phyloP scores from a whole-genome alignment of 2,888 invertebrate species.

The Thera britannica region DNA sequence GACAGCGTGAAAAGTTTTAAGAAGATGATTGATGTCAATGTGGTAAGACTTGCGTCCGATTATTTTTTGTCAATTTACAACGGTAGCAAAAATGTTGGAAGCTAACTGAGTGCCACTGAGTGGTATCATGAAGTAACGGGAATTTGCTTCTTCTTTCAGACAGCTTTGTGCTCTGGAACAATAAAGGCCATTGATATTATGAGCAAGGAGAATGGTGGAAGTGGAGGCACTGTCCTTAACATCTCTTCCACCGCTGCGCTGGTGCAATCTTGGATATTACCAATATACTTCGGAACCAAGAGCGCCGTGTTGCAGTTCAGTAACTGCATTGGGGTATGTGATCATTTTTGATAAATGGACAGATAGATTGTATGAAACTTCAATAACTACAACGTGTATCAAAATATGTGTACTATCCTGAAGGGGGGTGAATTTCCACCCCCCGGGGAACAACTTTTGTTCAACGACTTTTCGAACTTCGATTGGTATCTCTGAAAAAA shows the following conservation, averaged over 20 bases:
- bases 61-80: too few relatives aligned
- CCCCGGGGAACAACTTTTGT: too few relatives aligned
- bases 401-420: too few relatives aligned
- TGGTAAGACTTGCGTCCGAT: constrained; percentile 47
- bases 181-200: constrained; percentile 53
- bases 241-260: constrained; percentile 53
- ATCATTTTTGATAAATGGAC: too few relatives aligned
- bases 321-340: constrained; percentile 52
- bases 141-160: constrained; percentile 37
- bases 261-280: constrained; percentile 12
- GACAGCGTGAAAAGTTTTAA: constrained; percentile 51
- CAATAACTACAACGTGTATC: too few relatives aligned
- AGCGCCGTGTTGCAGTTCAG: constrained; percentile 56
- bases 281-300: constrained; percentile 52
- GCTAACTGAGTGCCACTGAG: too few relatives aligned
- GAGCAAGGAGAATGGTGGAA: constrained; percentile 54
- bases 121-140: too few relatives aligned
- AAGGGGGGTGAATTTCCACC: too few relatives aligned
- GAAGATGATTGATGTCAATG: constrained; percentile 57
- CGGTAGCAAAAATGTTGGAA: too few relatives aligned
- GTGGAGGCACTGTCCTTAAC: constrained; percentile 56
- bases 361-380: too few relatives aligned
- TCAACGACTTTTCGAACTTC: too few relatives aligned
- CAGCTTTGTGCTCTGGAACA: constrained; percentile 50
- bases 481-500: too few relatives aligned